These are phyloP conservation scores for Chromoteleia sp. DNA, from an alignment of 2,888 invertebrate genomes.

Conservation along the genomic window DNA sequence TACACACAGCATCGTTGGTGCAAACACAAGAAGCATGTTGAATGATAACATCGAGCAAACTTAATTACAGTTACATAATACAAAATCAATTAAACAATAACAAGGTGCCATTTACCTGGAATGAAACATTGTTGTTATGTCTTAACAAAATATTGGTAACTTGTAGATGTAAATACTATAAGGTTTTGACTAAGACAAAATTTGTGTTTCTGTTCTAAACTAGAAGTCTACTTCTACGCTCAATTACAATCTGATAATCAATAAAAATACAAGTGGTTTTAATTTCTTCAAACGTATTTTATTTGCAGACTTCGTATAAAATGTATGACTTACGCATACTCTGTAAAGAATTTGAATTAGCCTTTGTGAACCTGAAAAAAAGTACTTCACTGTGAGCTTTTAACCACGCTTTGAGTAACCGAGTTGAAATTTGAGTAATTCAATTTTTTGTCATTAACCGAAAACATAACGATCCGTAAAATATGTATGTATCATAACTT, in stretches of 20 bases:
- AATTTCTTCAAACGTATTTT: slow-evolving; percentile 32
- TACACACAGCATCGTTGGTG: slow-evolving; percentile 51
- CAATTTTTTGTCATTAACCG: slow-evolving; percentile 9
- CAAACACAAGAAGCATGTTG: slow-evolving; percentile 55
- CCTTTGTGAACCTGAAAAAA: no score
- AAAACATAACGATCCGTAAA: slow-evolving; percentile 20
- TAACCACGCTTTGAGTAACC: no score
- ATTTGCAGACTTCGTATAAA: slow-evolving; percentile 23
- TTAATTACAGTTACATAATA: slow-evolving; percentile 23
- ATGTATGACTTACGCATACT: background rate
- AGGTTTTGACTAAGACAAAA: background rate
- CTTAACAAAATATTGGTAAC: slow-evolving; percentile 64
- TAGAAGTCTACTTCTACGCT: slow-evolving; percentile 8
- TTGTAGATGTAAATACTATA: slow-evolving; percentile 18
- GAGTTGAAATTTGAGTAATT: background rate
- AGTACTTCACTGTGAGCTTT: no score
- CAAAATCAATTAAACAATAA: slow-evolving; percentile 40
- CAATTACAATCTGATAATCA: slow-evolving; percentile 16
- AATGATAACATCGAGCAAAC: slow-evolving; percentile 39
- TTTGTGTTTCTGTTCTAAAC: background rate
- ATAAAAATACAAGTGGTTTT: slow-evolving; percentile 33
- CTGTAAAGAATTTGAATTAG: slow-evolving; percentile 34
- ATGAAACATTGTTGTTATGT: slow-evolving; percentile 17
- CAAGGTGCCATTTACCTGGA: slow-evolving; percentile 35
- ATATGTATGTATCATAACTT: slow-evolving; percentile 45